These are phyloP conservation scores for Acrocephalus arundinaceus DNA, from an alignment of 2,113 vertebrate species.

Conservation along the genomic window DNA sequence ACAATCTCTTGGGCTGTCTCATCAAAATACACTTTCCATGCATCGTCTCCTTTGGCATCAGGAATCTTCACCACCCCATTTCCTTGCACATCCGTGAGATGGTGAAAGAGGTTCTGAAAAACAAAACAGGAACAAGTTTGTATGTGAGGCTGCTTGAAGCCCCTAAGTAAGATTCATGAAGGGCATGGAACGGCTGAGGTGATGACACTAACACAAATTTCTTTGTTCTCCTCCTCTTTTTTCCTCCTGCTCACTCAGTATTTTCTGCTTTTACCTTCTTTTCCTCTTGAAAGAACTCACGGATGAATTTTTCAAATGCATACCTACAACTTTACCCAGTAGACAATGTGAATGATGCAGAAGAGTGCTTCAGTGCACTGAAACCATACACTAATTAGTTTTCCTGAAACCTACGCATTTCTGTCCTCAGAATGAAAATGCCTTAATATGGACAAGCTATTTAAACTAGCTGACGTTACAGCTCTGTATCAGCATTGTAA, in stretches of 20 bases:
- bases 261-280: neutral
- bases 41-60: conserved; percentile 91
- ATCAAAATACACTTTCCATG: conserved; percentile 97
- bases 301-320: neutral
- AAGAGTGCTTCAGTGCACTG: neutral
- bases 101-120: conserved; percentile 93
- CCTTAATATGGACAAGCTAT: neutral
- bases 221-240: neutral
- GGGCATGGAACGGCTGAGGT: neutral
- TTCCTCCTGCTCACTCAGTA: neutral
- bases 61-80: conserved; percentile 91
- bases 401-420: neutral
- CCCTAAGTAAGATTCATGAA: neutral
- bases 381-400: neutral
- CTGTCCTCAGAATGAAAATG: neutral
- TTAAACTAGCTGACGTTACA: neutral
- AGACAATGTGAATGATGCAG: neutral
- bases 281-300: neutral
- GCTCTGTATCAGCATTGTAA: neutral
- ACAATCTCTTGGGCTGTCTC: conserved; percentile 95
- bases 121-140: neutral
- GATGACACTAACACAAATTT: neutral
- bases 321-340: neutral
- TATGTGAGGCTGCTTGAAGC: neutral
- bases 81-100: conserved; percentile 90